Evolutionary conservation across 2,797 vertebrate genomes (phyloP).

Genomic region (Gallinago stenura): DNA sequence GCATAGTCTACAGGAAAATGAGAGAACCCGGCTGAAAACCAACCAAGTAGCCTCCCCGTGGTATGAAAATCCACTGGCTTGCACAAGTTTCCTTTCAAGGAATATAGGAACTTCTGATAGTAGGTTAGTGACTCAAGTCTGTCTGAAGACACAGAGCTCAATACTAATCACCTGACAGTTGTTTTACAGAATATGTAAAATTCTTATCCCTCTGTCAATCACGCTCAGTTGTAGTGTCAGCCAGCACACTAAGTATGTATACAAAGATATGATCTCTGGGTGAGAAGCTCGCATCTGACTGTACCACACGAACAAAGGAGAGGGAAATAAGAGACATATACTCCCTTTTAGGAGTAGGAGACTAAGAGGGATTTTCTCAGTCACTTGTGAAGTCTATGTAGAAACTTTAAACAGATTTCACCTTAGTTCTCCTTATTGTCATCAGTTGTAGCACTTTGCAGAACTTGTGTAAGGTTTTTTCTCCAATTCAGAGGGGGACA

Average conservation of each 20-base stretch:
- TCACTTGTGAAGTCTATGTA: neutral
- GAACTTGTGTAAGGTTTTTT: neutral
- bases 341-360: neutral
- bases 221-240: constrained; percentile 9
- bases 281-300: neutral
- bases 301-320: neutral
- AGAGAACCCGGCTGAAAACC: neutral
- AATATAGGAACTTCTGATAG: neutral
- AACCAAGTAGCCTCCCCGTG: neutral
- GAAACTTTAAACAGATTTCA: neutral
- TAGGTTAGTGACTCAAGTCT: constrained; percentile 6
- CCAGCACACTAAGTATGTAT: neutral
- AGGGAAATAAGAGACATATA: neutral
- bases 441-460: neutral
- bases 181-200: constrained; percentile 26
- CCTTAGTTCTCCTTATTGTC: neutral
- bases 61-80: neutral
- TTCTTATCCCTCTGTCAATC: neutral
- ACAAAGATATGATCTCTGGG: neutral
- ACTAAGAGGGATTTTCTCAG: neutral
- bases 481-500: neutral
- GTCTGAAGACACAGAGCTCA: neutral
- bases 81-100: neutral
- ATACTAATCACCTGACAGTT: constrained; percentile 20
- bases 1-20: neutral